Conservation (phyloP, 2,113 vertebrate species). For the Polypterus senegalus region DNA sequence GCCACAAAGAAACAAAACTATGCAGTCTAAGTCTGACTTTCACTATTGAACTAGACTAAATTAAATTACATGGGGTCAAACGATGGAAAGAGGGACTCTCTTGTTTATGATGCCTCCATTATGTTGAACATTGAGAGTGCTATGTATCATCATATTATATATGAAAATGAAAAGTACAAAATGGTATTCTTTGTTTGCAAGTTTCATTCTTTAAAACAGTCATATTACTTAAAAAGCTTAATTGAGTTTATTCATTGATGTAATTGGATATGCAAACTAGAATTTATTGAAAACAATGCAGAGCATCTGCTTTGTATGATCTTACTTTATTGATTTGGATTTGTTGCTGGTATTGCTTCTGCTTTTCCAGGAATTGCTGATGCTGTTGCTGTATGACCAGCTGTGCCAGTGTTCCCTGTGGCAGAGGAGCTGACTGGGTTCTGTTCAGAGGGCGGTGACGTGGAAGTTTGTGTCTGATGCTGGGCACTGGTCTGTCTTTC, state of each 20-base stretch:
- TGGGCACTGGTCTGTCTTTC: conserved; percentile 70
- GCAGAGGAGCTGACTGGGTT: conserved; percentile 91
- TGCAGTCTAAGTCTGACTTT: conserved; percentile 37
- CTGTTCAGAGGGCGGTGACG: conserved; percentile 87
- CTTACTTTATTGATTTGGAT: conserved; percentile 94
- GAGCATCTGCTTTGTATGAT: not conserved
- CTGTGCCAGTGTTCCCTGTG: conserved; percentile 89
- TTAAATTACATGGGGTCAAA: conserved; percentile 49
- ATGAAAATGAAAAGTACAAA: too few species aligned
- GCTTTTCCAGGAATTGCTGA: conserved; percentile 92
- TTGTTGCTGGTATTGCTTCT: conserved; percentile 94
- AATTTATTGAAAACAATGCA: too few species aligned
- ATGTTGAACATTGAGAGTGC: too few species aligned
- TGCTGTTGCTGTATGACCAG: conserved; percentile 96
- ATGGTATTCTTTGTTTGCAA: too few species aligned
- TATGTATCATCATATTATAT: too few species aligned
- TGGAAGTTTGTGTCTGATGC: conserved; percentile 74
- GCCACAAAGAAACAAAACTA: conserved; percentile 49
- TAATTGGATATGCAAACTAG: too few species aligned
- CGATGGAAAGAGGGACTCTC: conserved; percentile 36
- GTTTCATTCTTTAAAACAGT: too few species aligned
- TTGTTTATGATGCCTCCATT: conserved; percentile 33
- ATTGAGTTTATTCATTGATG: too few species aligned
- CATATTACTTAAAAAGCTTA: too few species aligned
- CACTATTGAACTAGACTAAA: conserved; percentile 41